Evolutionary conservation across 1,140 invertebrate genomes (phyloP).

Genomic region (Bradynema listronoti): DNA sequence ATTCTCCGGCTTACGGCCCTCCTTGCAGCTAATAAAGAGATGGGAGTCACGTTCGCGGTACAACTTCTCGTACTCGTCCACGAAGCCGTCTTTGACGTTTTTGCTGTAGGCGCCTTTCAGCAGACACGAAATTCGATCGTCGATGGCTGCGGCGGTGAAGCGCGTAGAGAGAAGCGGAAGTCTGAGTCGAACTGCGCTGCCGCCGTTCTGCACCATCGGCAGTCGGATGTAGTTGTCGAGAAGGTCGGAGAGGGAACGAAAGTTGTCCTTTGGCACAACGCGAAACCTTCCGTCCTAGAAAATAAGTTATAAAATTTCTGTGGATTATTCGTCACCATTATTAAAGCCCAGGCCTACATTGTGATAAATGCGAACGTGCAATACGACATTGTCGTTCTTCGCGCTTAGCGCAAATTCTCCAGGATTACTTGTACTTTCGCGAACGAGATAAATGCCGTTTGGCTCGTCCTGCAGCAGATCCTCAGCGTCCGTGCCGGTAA

Average conservation of each 20-base stretch:
- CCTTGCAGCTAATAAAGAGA: conserved; percentile 44
- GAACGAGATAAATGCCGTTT: conserved; percentile 40
- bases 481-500: conserved; percentile 34
- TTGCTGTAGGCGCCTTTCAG: conserved; percentile 14
- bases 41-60: conserved; percentile 29
- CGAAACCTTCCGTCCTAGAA: conserved; percentile 37
- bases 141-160: conserved; percentile 40
- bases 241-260: conserved; percentile 26
- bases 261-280: conserved; percentile 23
- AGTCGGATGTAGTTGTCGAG: conserved; percentile 37
- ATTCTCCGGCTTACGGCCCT: conserved; percentile 81
- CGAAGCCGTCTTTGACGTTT: conserved; percentile 38
- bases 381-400: conserved; percentile 36
- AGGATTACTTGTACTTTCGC: conserved; percentile 28
- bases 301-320: too few relatives aligned
- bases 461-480: conserved; percentile 33
- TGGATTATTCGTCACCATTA: background rate
- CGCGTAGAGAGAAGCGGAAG: conserved; percentile 30
- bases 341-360: conserved; percentile 19
- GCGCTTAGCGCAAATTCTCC: conserved; percentile 42
- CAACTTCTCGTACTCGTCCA: conserved; percentile 43
- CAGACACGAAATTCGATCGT: conserved; percentile 42
- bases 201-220: conserved; percentile 39
- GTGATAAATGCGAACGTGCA: conserved; percentile 41
- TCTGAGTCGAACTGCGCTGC: conserved; percentile 24